Evolutionary conservation across 2,888 invertebrate genomes (phyloP), one percentile per base, ranked within the genome.

Genomic region (Thecocarcelia acutangulata): DNA sequence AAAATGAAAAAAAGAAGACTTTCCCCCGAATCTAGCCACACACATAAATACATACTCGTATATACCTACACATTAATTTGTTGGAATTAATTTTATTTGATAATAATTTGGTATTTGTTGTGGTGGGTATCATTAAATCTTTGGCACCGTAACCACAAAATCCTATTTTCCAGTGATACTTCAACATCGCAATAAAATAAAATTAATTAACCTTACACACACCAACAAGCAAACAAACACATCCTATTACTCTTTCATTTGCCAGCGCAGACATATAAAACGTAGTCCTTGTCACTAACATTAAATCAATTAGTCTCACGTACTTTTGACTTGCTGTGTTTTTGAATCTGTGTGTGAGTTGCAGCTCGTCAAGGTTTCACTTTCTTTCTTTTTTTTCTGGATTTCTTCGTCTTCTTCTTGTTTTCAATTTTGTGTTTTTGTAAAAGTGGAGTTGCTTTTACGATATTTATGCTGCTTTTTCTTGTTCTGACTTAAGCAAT

Each of bases 221-320:
- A 61, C 58, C 58, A 17, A 61, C 69, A 61, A 46, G 33, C 28
- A 59, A 15, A 17, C 11, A 40, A 11, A 28, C 17, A 63, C 28
- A 33, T 24, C 24, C 24, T 24, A 24, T n/a, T 24, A 24, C 24
- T 24, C 24, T 5, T 24, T 2, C 33, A n/a, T n/a, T n/a, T 9
- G 33, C 1, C 33, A 9, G 8, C 9, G 24, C 54, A 54, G 6
- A 61, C 12, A 56, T 58, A 46, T 46, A 50, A 54, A 28, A 28
- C 50, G 40, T 42, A 82, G 70, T 82, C 74, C 82, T 75, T 82
- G 82, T 82, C 74, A 78, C 70, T 70, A 50, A 59, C 82, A 82
- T 82, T 82, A 78, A 82, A 82, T 82, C 82, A 82, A 82, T 82
- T 82, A 82, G 78, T 75, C 82, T 82, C 78, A 82, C 82, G 82